Evolutionary conservation across 2,113 vertebrate species (phyloP).

Genomic region (Coryphaenoides rupestris): DNA sequence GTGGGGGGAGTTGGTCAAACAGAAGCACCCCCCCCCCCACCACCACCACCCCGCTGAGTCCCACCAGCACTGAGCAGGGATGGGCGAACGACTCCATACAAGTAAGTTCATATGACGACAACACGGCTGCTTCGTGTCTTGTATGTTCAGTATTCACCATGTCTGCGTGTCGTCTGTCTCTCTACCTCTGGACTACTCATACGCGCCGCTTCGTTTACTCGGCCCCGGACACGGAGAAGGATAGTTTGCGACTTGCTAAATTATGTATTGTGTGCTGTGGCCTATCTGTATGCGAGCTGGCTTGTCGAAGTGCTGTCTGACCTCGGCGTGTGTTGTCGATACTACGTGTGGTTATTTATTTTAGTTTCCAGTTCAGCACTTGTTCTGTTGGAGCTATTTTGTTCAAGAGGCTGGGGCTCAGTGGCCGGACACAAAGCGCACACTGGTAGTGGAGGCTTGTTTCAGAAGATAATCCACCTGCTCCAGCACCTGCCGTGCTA

Average conservation of each 20-base stretch:
- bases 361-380: not conserved
- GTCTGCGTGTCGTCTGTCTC: too few species aligned
- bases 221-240: constrained; percentile 22
- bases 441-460: constrained; percentile 51
- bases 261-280: constrained; percentile 34
- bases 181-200: too few species aligned
- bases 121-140: too few species aligned
- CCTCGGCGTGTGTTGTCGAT: constrained; percentile 20
- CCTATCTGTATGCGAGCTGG: not conserved
- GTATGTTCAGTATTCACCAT: too few species aligned
- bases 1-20: not conserved
- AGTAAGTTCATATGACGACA: constrained; percentile 57
- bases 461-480: constrained; percentile 18
- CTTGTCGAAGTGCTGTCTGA: not conserved
- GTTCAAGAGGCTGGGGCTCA: constrained; percentile 7
- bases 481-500: too few species aligned
- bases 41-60: too few species aligned
- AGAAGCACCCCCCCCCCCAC: constrained; percentile 15
- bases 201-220: too few species aligned
- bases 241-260: constrained; percentile 41
- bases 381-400: constrained; percentile 6
- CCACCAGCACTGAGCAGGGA: constrained; percentile 30
- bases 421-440: constrained; percentile 17
- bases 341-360: constrained; percentile 8
- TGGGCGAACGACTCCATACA: constrained; percentile 77